Base-by-base conservation (phyloP, 2,113 vertebrate genomes). In the Osmerus mordax region DNA sequence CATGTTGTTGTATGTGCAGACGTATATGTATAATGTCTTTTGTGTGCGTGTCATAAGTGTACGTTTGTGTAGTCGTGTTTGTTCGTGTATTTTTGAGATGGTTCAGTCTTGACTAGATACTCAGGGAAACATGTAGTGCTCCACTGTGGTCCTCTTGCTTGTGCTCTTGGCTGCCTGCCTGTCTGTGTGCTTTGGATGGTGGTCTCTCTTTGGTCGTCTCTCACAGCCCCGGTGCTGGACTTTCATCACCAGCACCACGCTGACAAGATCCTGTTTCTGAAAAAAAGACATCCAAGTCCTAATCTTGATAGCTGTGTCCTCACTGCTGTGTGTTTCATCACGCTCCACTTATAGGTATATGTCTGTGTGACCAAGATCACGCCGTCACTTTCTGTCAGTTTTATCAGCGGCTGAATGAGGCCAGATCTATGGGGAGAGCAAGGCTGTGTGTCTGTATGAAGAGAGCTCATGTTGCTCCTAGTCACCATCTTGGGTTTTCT, bases 121-220 rank as follows among this genome's bases (percentile, higher is more conserved):
- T n/a, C 52, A 70, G 56, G 2, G 32, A 19, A 18, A 25, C 2
- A 28, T 64, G 28, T 41, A 13, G 36, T 21, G 15, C 32, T 15
- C 32, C 16, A 8, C 8, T 16, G 18, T 65, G 51, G 53, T 58
- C 68, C 32, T 29, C 56, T 60, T 70, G 65, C 60, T 61, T 67
- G 64, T 66, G 68, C 75, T 78, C 58, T 18, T 12, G 64, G 55
- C 21, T 72, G 36, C 56, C 36, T 75, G 70, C 75, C 29, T 67
- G 64, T 67, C 9, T 51, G 75, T 81, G 53, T 84, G 77, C 70
- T 78, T 80, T 55, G 23, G 51, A 15, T 14, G 55, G 55, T 5
- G 55, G 55, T 47, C 41, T 47, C 41, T 47, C 41, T 32, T 64
- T 18, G 62, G 29, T 36, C 16, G 3, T 29, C n/a, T 9, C 8